Base-by-base conservation (phyloP, 2,797 vertebrate species). In the Phalloptychus januarius region DNA sequence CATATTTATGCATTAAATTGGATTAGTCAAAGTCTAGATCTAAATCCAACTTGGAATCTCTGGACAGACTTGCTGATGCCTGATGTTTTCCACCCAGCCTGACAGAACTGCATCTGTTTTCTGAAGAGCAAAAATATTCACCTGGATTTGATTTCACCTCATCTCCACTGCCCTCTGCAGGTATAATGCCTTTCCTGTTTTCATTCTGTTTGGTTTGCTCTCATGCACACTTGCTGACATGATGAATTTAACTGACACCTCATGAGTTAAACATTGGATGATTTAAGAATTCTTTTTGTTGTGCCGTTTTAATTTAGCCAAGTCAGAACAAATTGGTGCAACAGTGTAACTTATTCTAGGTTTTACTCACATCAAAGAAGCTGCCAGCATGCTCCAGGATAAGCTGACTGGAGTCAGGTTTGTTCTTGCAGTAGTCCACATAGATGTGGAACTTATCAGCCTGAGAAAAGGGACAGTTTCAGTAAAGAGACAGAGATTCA, bases 391-490 rank as follows among this genome's bases (percentile, higher is more conserved):
- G 97, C 83, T 99, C 98, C 94, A 99, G 94, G 81, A 99, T 97
- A 72, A 99, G 97, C 94, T 99, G 98, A 90, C 93, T 99, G 89
- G 98, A 99, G 94, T 99, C 98, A 2, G 98, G 98, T 86, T 99
- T 99, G 93, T 99, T 99, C 94, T 98, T 99, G 94, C 98, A 99
- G 95, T 99, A 99, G 82, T 97, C 97, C 85, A 99, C 98, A 82
- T 99, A 99, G 93, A 99, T 99, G 88, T 99, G 97, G 93, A 99
- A 99, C 90, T 98, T 99, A 93, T 99, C 98, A 77, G 98, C 98
- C 98, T 54, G 63, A 13, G 18, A 93, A 92, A 93, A 89, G 81
- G 18, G 33, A 72, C 7, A 56, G 52, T 3, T 31, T 52, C 12
- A 70, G n/a, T 7, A 38, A 23, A 6, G 20, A 45, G 10, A 8